Conservation (phyloP, 2,888 invertebrate species). For the Mimas tiliae region DNA sequence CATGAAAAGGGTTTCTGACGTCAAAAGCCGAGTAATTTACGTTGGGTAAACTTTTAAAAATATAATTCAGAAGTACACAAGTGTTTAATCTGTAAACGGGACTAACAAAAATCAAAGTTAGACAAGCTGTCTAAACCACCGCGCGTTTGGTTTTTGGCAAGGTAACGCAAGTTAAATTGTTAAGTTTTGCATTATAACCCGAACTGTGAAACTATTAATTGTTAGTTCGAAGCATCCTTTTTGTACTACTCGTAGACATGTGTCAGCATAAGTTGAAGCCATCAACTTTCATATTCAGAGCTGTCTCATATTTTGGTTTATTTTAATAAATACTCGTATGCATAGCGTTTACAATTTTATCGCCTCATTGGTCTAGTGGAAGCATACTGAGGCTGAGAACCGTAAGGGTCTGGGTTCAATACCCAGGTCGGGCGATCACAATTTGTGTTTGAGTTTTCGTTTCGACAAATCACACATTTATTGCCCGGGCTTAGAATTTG, state of each 20-base stretch:
- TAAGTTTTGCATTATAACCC: not conserved
- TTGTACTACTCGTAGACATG: conserved; percentile 8
- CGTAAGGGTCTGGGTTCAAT: too few species aligned
- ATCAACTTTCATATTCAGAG: not conserved
- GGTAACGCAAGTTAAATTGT: conserved; percentile 4
- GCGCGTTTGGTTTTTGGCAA: conserved; percentile 12
- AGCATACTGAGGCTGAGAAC: too few species aligned
- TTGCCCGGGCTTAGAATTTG: too few species aligned
- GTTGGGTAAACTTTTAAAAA: conserved; percentile 18
- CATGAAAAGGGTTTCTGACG: conserved; percentile 17
- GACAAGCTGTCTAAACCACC: conserved; percentile 28
- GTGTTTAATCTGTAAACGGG: not conserved
- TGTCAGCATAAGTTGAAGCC: not conserved
- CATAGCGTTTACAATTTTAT: too few species aligned
- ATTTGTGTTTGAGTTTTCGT: too few species aligned
- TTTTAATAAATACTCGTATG: not conserved
- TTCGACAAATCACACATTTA: too few species aligned
- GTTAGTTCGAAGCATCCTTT: not conserved
- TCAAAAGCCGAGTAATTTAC: conserved; percentile 17
- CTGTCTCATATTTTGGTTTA: not conserved
- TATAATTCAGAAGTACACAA: not conserved
- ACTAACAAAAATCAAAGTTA: conserved; percentile 29
- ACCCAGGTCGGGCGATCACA: too few species aligned
- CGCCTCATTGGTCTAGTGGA: too few species aligned
- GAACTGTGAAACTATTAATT: conserved; percentile 20